phyloP scores from a whole-genome alignment of 2,113 vertebrate species.

The Theristicus caerulescens region DNA sequence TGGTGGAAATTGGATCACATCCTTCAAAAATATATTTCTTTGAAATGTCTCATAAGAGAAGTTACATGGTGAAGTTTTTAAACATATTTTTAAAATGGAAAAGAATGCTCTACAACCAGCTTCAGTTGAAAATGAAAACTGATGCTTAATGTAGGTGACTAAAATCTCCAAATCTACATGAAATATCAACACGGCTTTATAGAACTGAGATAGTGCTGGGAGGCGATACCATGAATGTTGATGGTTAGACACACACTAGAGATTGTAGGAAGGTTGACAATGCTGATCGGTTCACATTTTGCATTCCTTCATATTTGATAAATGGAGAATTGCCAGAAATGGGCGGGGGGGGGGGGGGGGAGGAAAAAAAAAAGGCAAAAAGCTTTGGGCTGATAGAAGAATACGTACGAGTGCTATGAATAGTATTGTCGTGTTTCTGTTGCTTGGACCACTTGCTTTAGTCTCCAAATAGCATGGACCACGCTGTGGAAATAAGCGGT shows the following conservation, averaged over 20 bases:
- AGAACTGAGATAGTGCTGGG: background rate
- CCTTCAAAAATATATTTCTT: background rate
- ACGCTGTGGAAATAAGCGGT: background rate
- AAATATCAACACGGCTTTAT: background rate
- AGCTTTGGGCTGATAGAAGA: background rate
- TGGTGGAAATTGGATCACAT: background rate
- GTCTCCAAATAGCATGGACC: background rate
- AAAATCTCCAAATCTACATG: background rate
- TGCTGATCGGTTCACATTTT: background rate
- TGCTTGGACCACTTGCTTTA: background rate
- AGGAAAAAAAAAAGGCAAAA: background rate
- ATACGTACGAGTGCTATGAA: background rate
- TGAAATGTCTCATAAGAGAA: background rate
- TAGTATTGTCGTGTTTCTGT: background rate
- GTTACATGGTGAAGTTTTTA: rapidly evolving
- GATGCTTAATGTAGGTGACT: background rate
- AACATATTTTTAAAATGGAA: background rate
- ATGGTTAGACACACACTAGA: background rate
- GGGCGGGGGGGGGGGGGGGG: background rate
- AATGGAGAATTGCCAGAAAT: background rate
- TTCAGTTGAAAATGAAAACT: background rate
- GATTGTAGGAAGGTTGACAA: background rate
- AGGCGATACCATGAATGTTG: background rate
- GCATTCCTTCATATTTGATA: background rate
- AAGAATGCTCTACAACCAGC: background rate